Evolutionary conservation across 2,888 invertebrate genomes (phyloP), one percentile per base, ranked within the genome.

Genomic region (Parelbella ahira): DNA sequence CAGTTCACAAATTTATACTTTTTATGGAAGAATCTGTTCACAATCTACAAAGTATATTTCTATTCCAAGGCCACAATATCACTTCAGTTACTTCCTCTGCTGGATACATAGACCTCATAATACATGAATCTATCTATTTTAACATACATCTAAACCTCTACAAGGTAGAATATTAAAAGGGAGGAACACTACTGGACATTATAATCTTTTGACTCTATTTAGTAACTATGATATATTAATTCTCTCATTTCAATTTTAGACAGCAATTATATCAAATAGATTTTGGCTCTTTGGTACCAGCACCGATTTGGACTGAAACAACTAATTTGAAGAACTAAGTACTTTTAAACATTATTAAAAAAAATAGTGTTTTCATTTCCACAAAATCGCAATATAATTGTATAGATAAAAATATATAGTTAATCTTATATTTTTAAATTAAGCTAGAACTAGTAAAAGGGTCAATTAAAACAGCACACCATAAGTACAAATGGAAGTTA

Each of bases 51-150:
- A 30, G 19, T 28, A 42, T 34, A 34, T 20, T 58, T 60, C 54
- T 71, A 66, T 50, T 61, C 57, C 65, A 83, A 83, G 82, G 82
- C 81, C 82, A 80, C 82, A 62, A 62, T 78, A 81, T 82, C 80
- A 82, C 81, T 69, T 68, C 46, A 34, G 48, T 44, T 43, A 39
- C 37, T 42, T 38, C 28, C 20, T 28, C 13, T 33, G 33, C 34
- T 38, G 44, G 32, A 28, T 28, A 36, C 20, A 41, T 19, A 38
- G 7, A 36, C 10, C 44, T 44, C 39, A 37, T 28, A 44, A 37
- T 39, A 24, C 24, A 32, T 23, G 24, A 12, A 24, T 7, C 6
- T 15, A 29, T 23, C 21, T 30, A 30, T 27, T 9, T 37, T 15
- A 19, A 23, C 13, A 6, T 1, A 12, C 9, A 18, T 27, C 6